Conservation (phyloP, 2,113 vertebrate species). For the Amazona vittata region DNA sequence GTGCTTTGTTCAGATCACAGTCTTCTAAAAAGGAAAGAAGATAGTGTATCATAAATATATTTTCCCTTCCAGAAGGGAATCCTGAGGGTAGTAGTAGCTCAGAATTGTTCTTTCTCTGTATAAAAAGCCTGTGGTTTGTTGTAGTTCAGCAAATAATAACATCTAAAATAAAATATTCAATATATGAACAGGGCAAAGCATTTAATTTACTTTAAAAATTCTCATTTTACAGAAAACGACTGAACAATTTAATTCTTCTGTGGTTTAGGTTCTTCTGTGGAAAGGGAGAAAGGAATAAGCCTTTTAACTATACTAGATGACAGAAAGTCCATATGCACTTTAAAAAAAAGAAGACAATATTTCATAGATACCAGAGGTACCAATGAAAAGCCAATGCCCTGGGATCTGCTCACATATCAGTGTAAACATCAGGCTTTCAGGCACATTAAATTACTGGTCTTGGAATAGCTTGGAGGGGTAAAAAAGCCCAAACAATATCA, state of each 20-base stretch:
- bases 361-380: not conserved
- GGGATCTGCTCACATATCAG: not conserved
- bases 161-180: not conserved
- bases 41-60: not conserved
- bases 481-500: not conserved
- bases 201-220: not conserved
- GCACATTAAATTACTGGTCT: not conserved
- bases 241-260: not conserved
- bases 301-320: not conserved
- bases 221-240: not conserved
- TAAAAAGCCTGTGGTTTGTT: not conserved
- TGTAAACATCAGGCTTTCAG: not conserved
- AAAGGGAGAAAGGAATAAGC: not conserved
- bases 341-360: not conserved
- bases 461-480: not conserved
- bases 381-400: not conserved
- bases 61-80: not conserved
- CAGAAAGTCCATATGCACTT: not conserved
- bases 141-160: not conserved
- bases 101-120: not conserved
- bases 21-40: not conserved
- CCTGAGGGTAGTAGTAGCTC: not conserved
- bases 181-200: not conserved
- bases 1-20: not conserved
- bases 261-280: not conserved